Evolutionary conservation across 2,113 vertebrate species (phyloP), one percentile per base, ranked within the genome.

Genomic region (Atrichornis clamosus): DNA sequence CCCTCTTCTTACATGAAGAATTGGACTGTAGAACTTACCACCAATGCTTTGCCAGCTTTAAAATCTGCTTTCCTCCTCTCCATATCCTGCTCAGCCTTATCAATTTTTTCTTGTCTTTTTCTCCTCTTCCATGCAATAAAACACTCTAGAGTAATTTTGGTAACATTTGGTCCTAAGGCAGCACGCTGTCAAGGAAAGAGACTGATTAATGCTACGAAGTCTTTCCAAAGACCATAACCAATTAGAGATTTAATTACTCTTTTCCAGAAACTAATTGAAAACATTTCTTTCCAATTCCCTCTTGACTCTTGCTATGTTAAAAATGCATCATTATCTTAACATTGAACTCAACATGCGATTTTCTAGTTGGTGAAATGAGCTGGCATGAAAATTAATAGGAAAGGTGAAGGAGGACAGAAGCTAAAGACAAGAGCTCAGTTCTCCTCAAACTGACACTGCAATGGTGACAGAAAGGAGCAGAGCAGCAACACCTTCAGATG

Each of bases 81-180:
- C 98, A 99, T 98, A 93, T 99, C 99, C 97, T 99, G 98, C 33
- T 98, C 98, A 35, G 98, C 98, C 96, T 98, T 99, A 77, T 98
- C 97, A 64, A 99, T 98, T 96, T 99, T 99, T 91, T 99, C 99
- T 98, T 99, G 99, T 98, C 99, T 98, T 98, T 99, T 99, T 96
- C 99, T 99, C 98, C 99, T 99, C 95, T 99, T 99, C 99, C 99
- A 99, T 10, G 99, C 98, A 97, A 99, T 98, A 96, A 99, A 99
- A 73, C 99, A 99, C 95, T 99, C 99, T 98, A 99, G 97, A 46
- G 99, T 99, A 97, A 99, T 99, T 96, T 99, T 99, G 74, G 99
- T 99, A 96, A 99, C 99, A 30, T 99, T 99, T 96, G 97, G 49
- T 91, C 99, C 99, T 92, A 99, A 97, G 77, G 99, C 99, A 68